These are phyloP conservation scores for Catharus ustulatus DNA, from an alignment of 2,797 vertebrate genomes.

Conservation along the genomic window DNA sequence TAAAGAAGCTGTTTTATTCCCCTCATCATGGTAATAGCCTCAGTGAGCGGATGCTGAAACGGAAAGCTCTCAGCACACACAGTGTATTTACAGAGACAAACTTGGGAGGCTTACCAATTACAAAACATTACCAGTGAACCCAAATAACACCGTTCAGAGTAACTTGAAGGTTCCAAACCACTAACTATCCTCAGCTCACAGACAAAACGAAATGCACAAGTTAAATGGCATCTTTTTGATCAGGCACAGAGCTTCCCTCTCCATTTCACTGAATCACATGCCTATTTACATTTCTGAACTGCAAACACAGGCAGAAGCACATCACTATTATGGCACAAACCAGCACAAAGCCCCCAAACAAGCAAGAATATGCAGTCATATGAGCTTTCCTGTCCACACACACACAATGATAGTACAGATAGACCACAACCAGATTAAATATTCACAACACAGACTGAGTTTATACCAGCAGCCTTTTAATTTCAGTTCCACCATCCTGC, in stretches of 20 bases:
- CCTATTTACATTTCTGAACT: neutral
- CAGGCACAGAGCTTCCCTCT: neutral
- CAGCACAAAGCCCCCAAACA: neutral
- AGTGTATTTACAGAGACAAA: neutral
- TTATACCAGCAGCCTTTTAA: neutral
- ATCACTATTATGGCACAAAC: neutral
- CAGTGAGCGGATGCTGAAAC: neutral
- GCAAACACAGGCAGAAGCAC: neutral
- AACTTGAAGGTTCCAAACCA: neutral
- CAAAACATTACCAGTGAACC: neutral
- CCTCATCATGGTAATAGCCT: neutral
- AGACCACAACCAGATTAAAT: neutral
- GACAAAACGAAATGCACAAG: neutral
- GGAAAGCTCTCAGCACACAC: constrained; percentile 6
- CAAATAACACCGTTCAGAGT: neutral
- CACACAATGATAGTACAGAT: neutral
- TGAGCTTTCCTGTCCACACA: neutral
- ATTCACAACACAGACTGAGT: neutral
- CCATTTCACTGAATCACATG: neutral
- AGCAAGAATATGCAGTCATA: neutral
- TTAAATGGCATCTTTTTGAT: neutral
- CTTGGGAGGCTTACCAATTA: constrained; percentile 1
- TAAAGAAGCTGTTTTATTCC: constrained; percentile 12
- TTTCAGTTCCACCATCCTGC: neutral
- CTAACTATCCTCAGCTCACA: neutral